A percentile compares a stretch with the other conserved stretches of the same genome.
These are phyloP conservation scores for Dasyornis broadbenti DNA, from an alignment of 2,113 vertebrate species.

Conservation along the genomic window DNA sequence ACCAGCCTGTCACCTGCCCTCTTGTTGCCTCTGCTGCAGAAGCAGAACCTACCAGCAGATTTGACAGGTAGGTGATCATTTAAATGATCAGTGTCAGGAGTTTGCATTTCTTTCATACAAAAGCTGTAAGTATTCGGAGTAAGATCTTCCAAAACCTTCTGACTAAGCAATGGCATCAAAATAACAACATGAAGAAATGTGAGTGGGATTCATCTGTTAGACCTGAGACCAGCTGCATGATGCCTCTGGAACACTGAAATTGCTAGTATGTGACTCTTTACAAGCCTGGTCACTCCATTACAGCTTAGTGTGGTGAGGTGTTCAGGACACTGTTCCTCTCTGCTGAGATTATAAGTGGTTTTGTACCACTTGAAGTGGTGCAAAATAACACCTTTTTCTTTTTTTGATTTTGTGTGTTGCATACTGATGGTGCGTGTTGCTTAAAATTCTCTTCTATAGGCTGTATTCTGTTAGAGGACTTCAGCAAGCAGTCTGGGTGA, in stretches of 20 bases:
- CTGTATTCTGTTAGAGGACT: neutral
- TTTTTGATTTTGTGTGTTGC: neutral
- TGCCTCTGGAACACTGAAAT: neutral
- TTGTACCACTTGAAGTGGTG: neutral
- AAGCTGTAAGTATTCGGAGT: neutral
- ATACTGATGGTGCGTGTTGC: neutral
- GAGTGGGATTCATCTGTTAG: neutral
- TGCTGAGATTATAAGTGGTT: neutral
- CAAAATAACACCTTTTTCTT: neutral
- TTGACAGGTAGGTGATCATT: neutral
- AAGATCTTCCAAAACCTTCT: neutral
- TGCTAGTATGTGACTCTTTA: neutral
- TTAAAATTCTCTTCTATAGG: neutral
- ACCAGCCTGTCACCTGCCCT: neutral
- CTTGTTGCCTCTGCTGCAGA: neutral
- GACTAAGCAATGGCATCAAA: neutral
- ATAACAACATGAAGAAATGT: accelerated
- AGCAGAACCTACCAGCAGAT: neutral
- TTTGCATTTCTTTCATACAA: neutral
- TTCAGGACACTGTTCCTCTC: neutral
- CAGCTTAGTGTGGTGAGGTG: accelerated
- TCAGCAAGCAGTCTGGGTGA: neutral
- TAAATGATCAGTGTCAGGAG: neutral
- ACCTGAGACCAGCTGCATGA: neutral
- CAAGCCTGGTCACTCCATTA: neutral